Conservation (phyloP, 1,140 invertebrate species). For the Zaprionus kolodkinae region DNA sequence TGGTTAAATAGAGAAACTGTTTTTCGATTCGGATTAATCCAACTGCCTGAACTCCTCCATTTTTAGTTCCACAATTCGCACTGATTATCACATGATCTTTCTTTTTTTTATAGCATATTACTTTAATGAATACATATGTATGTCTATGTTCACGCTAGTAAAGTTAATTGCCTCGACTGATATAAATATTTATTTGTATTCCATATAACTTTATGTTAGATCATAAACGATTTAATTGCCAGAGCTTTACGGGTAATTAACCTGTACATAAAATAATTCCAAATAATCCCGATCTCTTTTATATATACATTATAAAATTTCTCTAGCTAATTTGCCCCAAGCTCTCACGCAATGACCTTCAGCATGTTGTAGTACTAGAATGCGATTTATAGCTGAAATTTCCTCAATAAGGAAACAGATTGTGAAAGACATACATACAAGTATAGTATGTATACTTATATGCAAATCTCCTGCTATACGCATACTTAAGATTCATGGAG, state of each 20-base stretch:
- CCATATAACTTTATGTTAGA: neutral
- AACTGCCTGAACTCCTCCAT: neutral
- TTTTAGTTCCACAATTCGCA: neutral
- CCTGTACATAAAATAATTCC: neutral
- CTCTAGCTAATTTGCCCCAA: neutral
- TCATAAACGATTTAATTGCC: neutral
- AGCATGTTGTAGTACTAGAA: neutral
- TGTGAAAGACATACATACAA: neutral
- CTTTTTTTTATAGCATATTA: neutral
- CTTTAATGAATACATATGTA: neutral
- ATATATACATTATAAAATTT: neutral
- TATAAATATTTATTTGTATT: neutral
- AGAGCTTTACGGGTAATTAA: neutral
- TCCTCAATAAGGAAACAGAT: slow-evolving; percentile 1
- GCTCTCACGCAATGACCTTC: slow-evolving; percentile 2
- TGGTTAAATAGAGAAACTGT: no score
- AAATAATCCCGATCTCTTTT: neutral
- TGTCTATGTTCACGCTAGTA: neutral
- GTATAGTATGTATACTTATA: no score
- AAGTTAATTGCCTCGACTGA: neutral
- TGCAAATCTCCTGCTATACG: neutral
- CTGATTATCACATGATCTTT: neutral
- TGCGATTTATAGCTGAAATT: neutral
- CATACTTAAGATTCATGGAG: slow-evolving; percentile 24
- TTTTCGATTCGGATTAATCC: no score